Evolutionary conservation across 2,888 invertebrate genomes (phyloP).

Genomic region (Mesochorus sp.): DNA sequence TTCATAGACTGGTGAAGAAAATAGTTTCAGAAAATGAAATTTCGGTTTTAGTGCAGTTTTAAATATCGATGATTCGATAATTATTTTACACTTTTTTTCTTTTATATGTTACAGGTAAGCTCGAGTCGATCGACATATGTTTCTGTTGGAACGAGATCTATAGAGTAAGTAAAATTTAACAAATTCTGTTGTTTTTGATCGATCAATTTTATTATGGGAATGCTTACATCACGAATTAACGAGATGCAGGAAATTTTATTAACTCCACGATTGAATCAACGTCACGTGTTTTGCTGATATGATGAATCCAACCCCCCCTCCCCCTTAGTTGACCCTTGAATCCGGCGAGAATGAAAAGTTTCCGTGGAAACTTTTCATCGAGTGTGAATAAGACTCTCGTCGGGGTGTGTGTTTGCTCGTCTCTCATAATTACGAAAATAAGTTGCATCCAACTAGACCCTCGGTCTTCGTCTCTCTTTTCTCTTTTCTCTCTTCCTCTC

Average conservation of each 20-base stretch:
- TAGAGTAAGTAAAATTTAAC: too few relatives aligned
- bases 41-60: too few relatives aligned
- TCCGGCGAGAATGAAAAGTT: not conserved
- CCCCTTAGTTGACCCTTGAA: slow-evolving; percentile 15
- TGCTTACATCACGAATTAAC: slow-evolving; percentile 43
- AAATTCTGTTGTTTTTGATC: too few relatives aligned
- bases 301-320: too few relatives aligned
- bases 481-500: too few relatives aligned
- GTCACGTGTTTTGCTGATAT: not conserved
- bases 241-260: not conserved
- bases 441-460: slow-evolving; percentile 11
- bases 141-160: too few relatives aligned
- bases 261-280: not conserved
- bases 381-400: not conserved
- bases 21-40: not conserved
- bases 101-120: slow-evolving; percentile 56
- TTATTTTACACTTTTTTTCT: not conserved
- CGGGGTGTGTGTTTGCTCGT: not conserved
- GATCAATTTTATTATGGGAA: too few relatives aligned
- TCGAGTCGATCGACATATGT: too few relatives aligned
- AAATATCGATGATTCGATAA: not conserved
- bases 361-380: not conserved
- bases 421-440: slow-evolving; percentile 27
- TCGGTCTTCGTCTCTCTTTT: too few relatives aligned
- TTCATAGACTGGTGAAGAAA: not conserved